Percentiles rank a stretch among this genome's conserved stretches.
These are phyloP conservation scores for Lobophora halterata DNA, from an alignment of 2,888 invertebrate species.

Conservation along the genomic window DNA sequence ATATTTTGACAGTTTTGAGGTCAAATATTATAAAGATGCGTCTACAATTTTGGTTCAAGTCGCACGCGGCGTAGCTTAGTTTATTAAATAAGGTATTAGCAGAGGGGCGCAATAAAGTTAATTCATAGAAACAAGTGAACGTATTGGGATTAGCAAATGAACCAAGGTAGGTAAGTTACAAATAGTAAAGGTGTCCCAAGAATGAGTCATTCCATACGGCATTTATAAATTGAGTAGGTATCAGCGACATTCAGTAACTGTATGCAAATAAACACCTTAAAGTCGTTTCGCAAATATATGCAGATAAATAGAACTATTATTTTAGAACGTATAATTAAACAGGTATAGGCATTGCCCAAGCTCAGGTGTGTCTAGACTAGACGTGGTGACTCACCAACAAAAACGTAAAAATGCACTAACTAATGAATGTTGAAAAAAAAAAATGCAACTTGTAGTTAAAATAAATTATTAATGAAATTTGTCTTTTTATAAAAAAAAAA, in stretches of 20 bases:
- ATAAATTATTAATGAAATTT: too few species aligned
- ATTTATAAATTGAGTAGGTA: conserved; percentile 11
- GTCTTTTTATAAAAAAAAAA: too few species aligned
- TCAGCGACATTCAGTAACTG: conserved; percentile 5
- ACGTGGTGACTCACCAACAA: conserved; percentile 25
- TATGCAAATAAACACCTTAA: conserved; percentile 36
- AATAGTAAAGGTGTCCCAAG: conserved; percentile 3
- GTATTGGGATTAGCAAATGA: background rate
- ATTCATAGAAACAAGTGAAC: too few species aligned
- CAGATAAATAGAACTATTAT: conserved; percentile 38
- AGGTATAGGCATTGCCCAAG: conserved; percentile 16
- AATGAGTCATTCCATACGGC: conserved; percentile 16
- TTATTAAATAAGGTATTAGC: too few species aligned
- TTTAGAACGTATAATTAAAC: conserved; percentile 33
- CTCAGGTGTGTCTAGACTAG: conserved; percentile 22
- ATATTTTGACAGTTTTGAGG: too few species aligned
- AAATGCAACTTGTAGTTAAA: too few species aligned
- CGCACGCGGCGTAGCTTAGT: too few species aligned
- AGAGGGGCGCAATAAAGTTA: too few species aligned
- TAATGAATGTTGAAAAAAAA: too few species aligned
- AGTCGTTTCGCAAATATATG: conserved; percentile 33
- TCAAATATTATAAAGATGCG: too few species aligned
- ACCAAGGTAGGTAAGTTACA: background rate
- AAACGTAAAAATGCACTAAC: conserved; percentile 19
- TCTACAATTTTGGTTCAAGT: too few species aligned